Conservation (phyloP, 2,797 vertebrate genomes). For the Coendou prehensilis region DNA sequence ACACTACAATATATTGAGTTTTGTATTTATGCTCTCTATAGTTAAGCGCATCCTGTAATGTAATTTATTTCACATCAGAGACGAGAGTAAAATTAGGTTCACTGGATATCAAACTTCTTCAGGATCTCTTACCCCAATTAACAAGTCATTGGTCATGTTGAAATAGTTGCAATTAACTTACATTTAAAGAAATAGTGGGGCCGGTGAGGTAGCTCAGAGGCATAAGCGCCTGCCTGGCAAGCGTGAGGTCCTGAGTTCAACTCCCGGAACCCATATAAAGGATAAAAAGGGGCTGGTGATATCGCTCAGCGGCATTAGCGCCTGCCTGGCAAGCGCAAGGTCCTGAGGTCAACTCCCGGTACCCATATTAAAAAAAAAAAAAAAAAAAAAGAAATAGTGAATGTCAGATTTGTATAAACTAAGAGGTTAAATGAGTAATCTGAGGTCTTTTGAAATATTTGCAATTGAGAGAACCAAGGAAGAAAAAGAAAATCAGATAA, state of each 20-base stretch:
- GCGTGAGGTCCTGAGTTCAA: too few relatives aligned
- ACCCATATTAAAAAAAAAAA: too few relatives aligned
- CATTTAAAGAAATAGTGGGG: constrained; percentile 3
- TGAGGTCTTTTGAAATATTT: constrained; percentile 21
- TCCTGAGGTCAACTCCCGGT: too few relatives aligned
- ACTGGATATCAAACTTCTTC: neutral
- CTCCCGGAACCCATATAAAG: too few relatives aligned
- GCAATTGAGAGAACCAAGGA: neutral
- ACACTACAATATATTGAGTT: neutral
- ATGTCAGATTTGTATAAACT: neutral
- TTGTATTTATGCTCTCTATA: neutral
- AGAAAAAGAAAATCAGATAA: neutral
- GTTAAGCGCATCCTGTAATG: neutral
- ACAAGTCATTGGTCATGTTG: neutral
- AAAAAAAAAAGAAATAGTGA: neutral
- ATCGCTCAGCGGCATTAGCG: too few relatives aligned
- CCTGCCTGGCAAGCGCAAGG: too few relatives aligned
- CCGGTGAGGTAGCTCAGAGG: too few relatives aligned
- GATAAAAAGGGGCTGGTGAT: too few relatives aligned
- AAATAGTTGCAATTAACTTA: constrained; percentile 31
- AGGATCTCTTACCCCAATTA: neutral
- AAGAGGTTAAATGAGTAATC: constrained; percentile 17
- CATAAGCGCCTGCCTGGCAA: too few relatives aligned
- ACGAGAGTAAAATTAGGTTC: constrained; percentile 27
- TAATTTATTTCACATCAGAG: neutral